phyloP scores from a whole-genome alignment of 2,888 invertebrate species.

The Catocala fraxini region DNA sequence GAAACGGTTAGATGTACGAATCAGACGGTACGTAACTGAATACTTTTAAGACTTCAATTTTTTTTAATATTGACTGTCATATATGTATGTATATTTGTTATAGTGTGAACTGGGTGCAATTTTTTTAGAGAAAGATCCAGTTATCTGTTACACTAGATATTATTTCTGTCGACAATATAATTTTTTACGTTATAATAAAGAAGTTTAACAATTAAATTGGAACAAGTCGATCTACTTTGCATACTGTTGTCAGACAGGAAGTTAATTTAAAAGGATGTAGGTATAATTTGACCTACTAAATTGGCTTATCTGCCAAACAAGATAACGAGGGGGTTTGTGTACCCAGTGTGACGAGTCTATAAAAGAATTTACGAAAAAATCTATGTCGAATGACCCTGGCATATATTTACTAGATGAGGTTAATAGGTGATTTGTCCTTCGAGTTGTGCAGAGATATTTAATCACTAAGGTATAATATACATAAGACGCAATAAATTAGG shows the following conservation, averaged over 20 bases:
- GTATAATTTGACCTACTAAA: slow-evolving; percentile 20
- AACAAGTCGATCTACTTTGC: slow-evolving; percentile 1
- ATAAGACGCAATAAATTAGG: slow-evolving; percentile 78
- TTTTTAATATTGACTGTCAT: too few species aligned
- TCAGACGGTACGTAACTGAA: too few species aligned
- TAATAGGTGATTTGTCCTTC: slow-evolving; percentile 59
- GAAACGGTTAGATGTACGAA: too few species aligned
- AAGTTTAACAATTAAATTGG: too few species aligned
- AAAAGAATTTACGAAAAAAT: slow-evolving; percentile 27
- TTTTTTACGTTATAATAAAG: too few species aligned
- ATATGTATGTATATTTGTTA: too few species aligned
- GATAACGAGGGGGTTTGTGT: slow-evolving; percentile 21
- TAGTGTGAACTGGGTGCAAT: too few species aligned
- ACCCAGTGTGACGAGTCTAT: slow-evolving; percentile 38
- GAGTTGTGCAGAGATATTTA: slow-evolving; percentile 59
- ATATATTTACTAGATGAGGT: slow-evolving; percentile 56
- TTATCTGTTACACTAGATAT: too few species aligned
- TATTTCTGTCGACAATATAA: too few species aligned
- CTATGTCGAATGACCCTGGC: slow-evolving; percentile 50
- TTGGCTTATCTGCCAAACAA: slow-evolving; percentile 18
- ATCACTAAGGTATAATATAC: slow-evolving; percentile 66
- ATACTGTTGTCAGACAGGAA: slow-evolving; percentile 18
- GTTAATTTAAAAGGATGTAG: slow-evolving; percentile 21
- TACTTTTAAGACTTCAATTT: too few species aligned
- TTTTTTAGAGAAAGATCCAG: too few species aligned